phyloP scores from a whole-genome alignment of 2,888 invertebrate species.

The Sympetrum striolatum region DNA sequence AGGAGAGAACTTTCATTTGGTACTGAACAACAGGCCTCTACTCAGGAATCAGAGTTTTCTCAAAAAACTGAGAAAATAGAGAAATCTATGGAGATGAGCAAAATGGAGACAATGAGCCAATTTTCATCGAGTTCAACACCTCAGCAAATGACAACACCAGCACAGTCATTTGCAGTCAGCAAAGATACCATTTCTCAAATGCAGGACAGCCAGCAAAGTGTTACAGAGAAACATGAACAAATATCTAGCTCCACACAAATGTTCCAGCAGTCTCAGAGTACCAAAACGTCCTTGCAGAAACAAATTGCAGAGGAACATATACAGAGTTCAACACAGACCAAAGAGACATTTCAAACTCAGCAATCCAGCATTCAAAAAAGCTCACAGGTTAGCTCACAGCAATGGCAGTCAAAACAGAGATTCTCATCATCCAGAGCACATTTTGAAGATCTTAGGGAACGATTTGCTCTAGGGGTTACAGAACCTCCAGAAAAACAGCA shows the following conservation, averaged over 20 bases:
- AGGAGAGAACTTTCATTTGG: not conserved
- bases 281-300: not conserved
- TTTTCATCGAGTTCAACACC: not conserved
- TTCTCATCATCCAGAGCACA: not conserved
- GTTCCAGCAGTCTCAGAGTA: not conserved
- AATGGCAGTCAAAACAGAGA: not conserved
- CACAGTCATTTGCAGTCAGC: not conserved
- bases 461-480: not conserved
- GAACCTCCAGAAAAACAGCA: not conserved
- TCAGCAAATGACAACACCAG: not conserved
- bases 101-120: not conserved
- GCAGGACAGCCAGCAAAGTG: not conserved
- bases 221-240: not conserved
- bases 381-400: not conserved
- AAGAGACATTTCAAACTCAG: not conserved
- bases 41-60: not conserved
- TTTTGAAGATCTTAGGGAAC: not conserved
- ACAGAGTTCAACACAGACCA: constrained; percentile 14
- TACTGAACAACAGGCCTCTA: too few species aligned
- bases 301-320: constrained; percentile 2
- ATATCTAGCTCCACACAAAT: not conserved
- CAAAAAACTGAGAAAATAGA: not conserved
- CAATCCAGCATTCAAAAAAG: constrained; percentile 13
- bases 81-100: not conserved
- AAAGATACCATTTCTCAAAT: not conserved